Base-by-base conservation (phyloP, 2,888 invertebrate genomes). In the Tineola bisselliella region DNA sequence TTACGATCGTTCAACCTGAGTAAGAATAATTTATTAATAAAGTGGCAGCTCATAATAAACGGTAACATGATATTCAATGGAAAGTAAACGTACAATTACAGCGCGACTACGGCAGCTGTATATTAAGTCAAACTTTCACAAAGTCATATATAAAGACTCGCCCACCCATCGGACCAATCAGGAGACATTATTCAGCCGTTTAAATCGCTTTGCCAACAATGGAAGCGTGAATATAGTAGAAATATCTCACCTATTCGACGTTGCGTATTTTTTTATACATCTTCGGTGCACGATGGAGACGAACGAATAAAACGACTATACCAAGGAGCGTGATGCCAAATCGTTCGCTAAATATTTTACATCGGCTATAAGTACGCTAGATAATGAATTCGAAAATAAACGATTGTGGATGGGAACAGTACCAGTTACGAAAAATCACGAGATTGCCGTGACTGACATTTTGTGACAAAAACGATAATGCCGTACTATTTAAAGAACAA, bases 361-460 rank as follows among this genome's bases (percentile, higher is more conserved):
- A 17, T 48, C 15, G n/a, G 48, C 10, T 48, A 5, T 48, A 48
- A 38, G 38, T 38, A n/a, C 3, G 48, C 13, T 15, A 13, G 48
- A 15, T 48, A 48, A 48, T 48, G 48, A 48, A 48, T 48, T 54
- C 54, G n/a, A 54, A 54, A 54, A 48, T 48, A 48, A 48, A 48
- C 48, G 48, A n/a, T 48, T 48, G 15, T 48, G 17, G 15, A 54
- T 12, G 25, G 18, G 8, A 54, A 54, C 17, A 13, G 54, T 54
- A 54, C 54, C 54, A 17, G 54, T 25, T 25, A 54, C 54, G 54
- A 54, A n/a, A 25, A 54, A 70, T 70, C 76, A 70, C 77, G 70
- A 67, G 70, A 68, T 73, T 79, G 72, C 73, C 82, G 79, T 79
- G 81, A 75, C 78, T 76, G 81, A 75, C 78, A 76, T 75, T 75